Percentiles rank a stretch among this genome's conserved stretches.
Conservation (phyloP, 2,888 invertebrate species). For the Drosophila paramelanica region DNA sequence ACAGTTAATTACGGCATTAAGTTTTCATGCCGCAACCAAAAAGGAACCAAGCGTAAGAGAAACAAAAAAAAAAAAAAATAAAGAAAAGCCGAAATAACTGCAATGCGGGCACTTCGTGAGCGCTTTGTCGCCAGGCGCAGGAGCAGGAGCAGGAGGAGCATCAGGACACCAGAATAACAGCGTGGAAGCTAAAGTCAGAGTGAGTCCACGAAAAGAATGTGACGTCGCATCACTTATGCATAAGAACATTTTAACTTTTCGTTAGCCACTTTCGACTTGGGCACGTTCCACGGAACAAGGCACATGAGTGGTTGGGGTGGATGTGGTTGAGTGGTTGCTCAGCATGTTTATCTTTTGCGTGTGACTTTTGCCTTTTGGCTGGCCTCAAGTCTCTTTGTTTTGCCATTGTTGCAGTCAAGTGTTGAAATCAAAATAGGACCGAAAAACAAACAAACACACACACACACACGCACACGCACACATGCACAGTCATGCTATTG, state of each 20-base stretch:
- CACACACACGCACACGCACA: not conserved
- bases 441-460: not conserved
- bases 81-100: slow-evolving; percentile 66
- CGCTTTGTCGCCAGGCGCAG: slow-evolving; percentile 58
- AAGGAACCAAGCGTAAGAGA: slow-evolving; percentile 19
- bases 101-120: slow-evolving; percentile 77
- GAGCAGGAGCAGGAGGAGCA: slow-evolving; percentile 13
- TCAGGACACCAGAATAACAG: slow-evolving; percentile 8
- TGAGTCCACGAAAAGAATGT: slow-evolving; percentile 47
- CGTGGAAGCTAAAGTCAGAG: slow-evolving; percentile 20
- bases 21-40: slow-evolving; percentile 71
- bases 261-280: slow-evolving; percentile 70
- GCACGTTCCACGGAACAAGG: slow-evolving; percentile 39
- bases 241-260: slow-evolving; percentile 77
- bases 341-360: slow-evolving; percentile 69
- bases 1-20: slow-evolving; percentile 79
- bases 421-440: slow-evolving; percentile 38
- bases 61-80: slow-evolving; percentile 23
- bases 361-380: slow-evolving; percentile 67
- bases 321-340: slow-evolving; percentile 6
- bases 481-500: not conserved
- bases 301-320: not conserved
- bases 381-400: slow-evolving; percentile 32
- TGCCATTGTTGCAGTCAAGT: slow-evolving; percentile 31
- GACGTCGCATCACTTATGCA: slow-evolving; percentile 73